Base-by-base conservation (phyloP, 2,888 invertebrate species). In the Fragum fragum region DNA sequence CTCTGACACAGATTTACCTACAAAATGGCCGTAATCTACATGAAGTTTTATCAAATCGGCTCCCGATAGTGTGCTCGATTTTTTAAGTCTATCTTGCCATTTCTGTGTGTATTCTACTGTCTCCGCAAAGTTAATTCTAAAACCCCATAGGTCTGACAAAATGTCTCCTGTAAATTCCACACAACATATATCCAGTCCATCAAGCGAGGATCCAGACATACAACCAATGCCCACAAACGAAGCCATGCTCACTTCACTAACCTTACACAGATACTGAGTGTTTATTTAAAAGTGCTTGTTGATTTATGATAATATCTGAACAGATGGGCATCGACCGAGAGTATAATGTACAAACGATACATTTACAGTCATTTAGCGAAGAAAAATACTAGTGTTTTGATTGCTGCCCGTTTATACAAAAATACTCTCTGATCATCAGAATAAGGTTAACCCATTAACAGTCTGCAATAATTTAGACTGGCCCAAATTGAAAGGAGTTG, bases 121-220 rank as follows among this genome's bases (percentile, higher is more conserved):
- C 42, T 75, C 80, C 0, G 91, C 91, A 29, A 85, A 79, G 21
- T 91, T 72, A 26, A 93, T 91, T 1, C 90, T 76, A 76, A 91
- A 91, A 18, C 91, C 90, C 93, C 93, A 93, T 6, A 90, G 79
- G 71, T 93, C 93, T 0, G 88, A 87, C 28, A 85, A 81, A 1
- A 88, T 68, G 72, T 92, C 92, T 0, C 92, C 91, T 6, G 91
- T 91, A 78, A 92, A 93, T 78, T 92, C 91, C 32, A 88, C 92
- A 52, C 89, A 91, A 74, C 93, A 93, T 1, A 93, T 71, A 78
- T 93, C 93, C 18, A 93, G 83, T 7, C 93, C 93, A 80, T 93
- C 93, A 69, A 93, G 73, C 0, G 93, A 93, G 1, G 92, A 89
- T 1, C 93, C 93, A 0, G 93, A 93, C 92, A 93, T 93, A 18